Evolutionary conservation across 23 tunicate genomes (phyloP), one percentile per base, ranked within the genome.

Genomic region (Clavelina lepadiformis): DNA sequence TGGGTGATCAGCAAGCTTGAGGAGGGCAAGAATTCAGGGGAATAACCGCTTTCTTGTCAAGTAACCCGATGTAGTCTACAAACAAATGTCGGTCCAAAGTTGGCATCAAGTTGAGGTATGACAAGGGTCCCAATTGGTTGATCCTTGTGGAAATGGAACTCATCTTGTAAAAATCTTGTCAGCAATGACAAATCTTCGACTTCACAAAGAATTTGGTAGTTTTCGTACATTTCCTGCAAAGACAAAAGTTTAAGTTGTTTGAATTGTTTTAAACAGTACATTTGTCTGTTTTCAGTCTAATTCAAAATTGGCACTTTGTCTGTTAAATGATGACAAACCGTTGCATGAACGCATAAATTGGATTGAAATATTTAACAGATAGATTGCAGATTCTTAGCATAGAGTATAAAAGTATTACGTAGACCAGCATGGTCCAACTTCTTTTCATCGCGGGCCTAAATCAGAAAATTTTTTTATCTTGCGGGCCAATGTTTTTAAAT

Each of bases 71-170:
- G 38, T 26, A 83, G 35, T 68, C 75, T 83, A 47, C 91, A 83
- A 60, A 83, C 37, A 75, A 51, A 83, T 20, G 72, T 75, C 1
- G 91, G 91, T 5, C 91, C 91, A 58, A 67, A 83, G 52, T 83
- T 83, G 1, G 82, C 81, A 33, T 74, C 71, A 21, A 83, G 51
- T 4, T 49, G 65, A 13, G 91, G 91, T 26, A 56, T 29, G 20
- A 61, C 81, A 5, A 83, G 58, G 13, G 38, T 26, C 18, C 91
- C 91, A 1, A 83, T 20, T 6, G 68, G 63, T 7, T 54, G 28
- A 38, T 74, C 65, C n/a, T 75, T 22, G 1, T 57, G 31, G 51
- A 74, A 83, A 36, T 74, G 36, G 38, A 73, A 83, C 46, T 83
- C 76, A 29, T 83, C 82, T 52, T 74, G 18, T 37, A 83, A 46